These are phyloP conservation scores for Panzeria rudis DNA, from an alignment of 2,888 invertebrate species.

Conservation along the genomic window DNA sequence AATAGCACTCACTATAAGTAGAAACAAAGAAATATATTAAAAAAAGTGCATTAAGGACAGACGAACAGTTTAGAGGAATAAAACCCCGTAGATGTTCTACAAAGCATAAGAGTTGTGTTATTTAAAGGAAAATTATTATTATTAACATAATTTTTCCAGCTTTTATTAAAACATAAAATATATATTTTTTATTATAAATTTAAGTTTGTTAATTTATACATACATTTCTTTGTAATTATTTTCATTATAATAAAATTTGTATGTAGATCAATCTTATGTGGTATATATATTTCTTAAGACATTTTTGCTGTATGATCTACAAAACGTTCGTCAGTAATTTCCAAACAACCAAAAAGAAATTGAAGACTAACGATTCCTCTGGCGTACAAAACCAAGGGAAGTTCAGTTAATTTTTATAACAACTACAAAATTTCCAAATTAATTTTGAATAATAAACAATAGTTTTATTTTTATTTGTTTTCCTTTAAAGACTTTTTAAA, in stretches of 20 bases:
- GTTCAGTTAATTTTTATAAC: slow-evolving; percentile 28
- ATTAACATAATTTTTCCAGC: neutral
- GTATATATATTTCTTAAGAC: neutral
- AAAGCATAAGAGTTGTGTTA: neutral
- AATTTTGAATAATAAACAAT: slow-evolving; percentile 59
- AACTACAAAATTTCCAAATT: slow-evolving; percentile 57
- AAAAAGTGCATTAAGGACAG: slow-evolving; percentile 11
- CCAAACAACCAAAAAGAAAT: neutral
- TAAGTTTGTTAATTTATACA: slow-evolving; percentile 27
- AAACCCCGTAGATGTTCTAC: neutral
- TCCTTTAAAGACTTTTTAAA: slow-evolving; percentile 34
- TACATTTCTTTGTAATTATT: slow-evolving; percentile 23
- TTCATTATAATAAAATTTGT: slow-evolving; percentile 2
- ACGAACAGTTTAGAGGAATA: slow-evolving; percentile 12
- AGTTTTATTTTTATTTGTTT: slow-evolving; percentile 35
- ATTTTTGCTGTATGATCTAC: neutral
- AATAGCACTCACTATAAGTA: neutral
- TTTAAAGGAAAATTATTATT: slow-evolving; percentile 2
- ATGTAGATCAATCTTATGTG: neutral
- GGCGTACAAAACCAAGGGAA: neutral
- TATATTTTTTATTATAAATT: neutral
- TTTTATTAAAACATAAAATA: slow-evolving; percentile 40
- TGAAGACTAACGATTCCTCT: neutral
- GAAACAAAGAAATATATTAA: neutral
- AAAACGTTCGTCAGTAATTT: neutral